A percentile compares a stretch with the other conserved stretches of the same genome.
phyloP scores from a whole-genome alignment of 2,113 vertebrate species.

The Centropus unirufus region DNA sequence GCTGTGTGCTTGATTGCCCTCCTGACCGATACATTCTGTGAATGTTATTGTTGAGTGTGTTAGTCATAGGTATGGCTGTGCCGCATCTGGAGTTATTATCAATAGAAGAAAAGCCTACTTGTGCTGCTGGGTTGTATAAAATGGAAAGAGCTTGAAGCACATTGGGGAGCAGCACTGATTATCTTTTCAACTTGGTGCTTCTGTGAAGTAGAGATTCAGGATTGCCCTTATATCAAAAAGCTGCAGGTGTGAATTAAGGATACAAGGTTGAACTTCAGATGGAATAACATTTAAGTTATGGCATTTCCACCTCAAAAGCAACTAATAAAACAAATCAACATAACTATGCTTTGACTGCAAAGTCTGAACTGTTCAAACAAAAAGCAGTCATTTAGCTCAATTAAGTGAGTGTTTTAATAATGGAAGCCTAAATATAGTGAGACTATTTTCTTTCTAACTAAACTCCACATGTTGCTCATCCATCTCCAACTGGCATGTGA shows the following conservation, averaged over 20 bases:
- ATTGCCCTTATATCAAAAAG: not conserved
- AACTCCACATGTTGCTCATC: not conserved
- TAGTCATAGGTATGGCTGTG: slow-evolving; percentile 39
- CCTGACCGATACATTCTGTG: slow-evolving; percentile 58
- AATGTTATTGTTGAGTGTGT: slow-evolving; percentile 40
- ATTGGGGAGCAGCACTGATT: not conserved
- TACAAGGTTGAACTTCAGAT: not conserved
- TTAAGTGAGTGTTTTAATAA: not conserved
- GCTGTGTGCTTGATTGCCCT: slow-evolving; percentile 19
- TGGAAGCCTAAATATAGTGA: not conserved
- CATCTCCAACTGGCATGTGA: not conserved
- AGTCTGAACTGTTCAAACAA: not conserved
- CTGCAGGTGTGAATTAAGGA: not conserved
- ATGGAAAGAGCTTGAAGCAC: not conserved
- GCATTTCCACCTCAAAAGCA: not conserved
- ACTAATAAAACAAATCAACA: not conserved
- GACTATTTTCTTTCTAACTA: not conserved
- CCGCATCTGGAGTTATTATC: slow-evolving; percentile 44
- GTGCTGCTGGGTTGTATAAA: slow-evolving; percentile 48
- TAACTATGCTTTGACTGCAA: not conserved
- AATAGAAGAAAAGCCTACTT: slow-evolving; percentile 14
- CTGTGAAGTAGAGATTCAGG: not conserved
- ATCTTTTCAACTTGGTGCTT: not conserved
- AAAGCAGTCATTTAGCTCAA: not conserved
- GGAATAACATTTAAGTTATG: not conserved